These are phyloP conservation scores for Drosophila pectinifera DNA, from an alignment of 1,140 invertebrate species.

Conservation along the genomic window DNA sequence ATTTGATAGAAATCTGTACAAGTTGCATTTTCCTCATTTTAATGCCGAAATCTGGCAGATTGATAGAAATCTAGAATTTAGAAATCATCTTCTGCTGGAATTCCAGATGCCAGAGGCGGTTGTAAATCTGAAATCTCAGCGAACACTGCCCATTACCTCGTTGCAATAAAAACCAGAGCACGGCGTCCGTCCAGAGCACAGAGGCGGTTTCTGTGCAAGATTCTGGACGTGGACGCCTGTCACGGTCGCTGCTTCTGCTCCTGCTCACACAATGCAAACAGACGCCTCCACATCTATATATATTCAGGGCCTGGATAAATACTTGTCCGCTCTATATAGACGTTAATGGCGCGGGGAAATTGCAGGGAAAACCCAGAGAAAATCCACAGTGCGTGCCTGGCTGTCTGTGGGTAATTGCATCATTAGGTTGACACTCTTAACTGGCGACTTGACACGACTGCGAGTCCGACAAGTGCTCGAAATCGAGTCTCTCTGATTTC, in stretches of 20 bases:
- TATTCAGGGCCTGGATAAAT: constrained; percentile 19
- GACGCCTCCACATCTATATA: constrained; percentile 2
- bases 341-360: constrained; percentile 8
- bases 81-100: neutral
- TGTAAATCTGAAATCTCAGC: constrained; percentile 32
- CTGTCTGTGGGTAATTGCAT: constrained; percentile 55
- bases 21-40: constrained; percentile 7
- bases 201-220: constrained; percentile 26
- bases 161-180: constrained; percentile 24
- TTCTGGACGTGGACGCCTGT: constrained; percentile 17
- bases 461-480: constrained; percentile 33
- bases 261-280: constrained; percentile 30
- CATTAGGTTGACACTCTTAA: constrained; percentile 61
- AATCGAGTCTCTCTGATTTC: constrained; percentile 23
- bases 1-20: constrained; percentile 1
- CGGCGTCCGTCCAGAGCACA: constrained; percentile 6
- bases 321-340: constrained; percentile 13
- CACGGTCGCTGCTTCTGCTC: constrained; percentile 4
- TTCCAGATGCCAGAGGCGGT: constrained; percentile 17
- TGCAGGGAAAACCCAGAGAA: constrained; percentile 4
- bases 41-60: constrained; percentile 7
- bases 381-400: constrained; percentile 18
- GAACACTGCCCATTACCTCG: neutral
- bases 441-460: constrained; percentile 64
- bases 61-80: constrained; percentile 16